Evolutionary conservation across 2,888 invertebrate genomes (phyloP).

Genomic region (Melieria omissa): DNA sequence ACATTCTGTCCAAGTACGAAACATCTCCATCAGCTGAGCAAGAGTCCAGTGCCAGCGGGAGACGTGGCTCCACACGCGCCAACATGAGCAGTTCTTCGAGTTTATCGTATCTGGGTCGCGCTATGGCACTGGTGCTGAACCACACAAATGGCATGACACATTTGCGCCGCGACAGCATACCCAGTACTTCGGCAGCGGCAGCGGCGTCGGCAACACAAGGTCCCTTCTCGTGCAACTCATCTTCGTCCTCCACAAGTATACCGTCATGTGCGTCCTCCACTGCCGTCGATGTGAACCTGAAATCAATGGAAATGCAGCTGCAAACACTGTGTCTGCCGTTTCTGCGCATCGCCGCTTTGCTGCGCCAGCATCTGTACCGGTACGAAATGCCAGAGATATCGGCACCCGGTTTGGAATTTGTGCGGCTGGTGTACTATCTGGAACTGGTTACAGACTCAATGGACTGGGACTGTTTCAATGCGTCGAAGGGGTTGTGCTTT

Average conservation of each 20-base stretch:
- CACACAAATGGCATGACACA: slow-evolving; percentile 61
- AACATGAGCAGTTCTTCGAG: slow-evolving; percentile 35
- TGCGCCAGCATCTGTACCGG: slow-evolving; percentile 86
- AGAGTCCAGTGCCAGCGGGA: slow-evolving; percentile 30
- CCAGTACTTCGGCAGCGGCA: slow-evolving; percentile 52
- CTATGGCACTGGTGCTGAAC: slow-evolving; percentile 64
- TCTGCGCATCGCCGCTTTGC: slow-evolving; percentile 82
- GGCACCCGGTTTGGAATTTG: slow-evolving; percentile 78
- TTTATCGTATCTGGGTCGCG: slow-evolving; percentile 59
- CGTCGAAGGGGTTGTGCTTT: slow-evolving; percentile 74
- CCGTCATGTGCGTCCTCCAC: slow-evolving; percentile 30
- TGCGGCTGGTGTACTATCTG: slow-evolving; percentile 80
- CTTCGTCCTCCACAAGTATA: neutral
- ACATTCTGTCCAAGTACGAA: slow-evolving; percentile 64
- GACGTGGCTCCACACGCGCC: slow-evolving; percentile 45
- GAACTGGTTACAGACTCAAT: slow-evolving; percentile 77
- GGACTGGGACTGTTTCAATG: slow-evolving; percentile 76
- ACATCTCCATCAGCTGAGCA: slow-evolving; percentile 38
- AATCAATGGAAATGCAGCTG: slow-evolving; percentile 70
- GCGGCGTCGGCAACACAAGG: slow-evolving; percentile 41
- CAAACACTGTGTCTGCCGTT: slow-evolving; percentile 86
- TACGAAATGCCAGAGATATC: slow-evolving; percentile 77
- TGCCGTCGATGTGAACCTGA: slow-evolving; percentile 58
- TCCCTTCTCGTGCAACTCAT: slow-evolving; percentile 33
- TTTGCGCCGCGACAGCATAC: slow-evolving; percentile 62